These are phyloP conservation scores for Pocota personata DNA, from an alignment of 2,888 invertebrate genomes.

Conservation along the genomic window DNA sequence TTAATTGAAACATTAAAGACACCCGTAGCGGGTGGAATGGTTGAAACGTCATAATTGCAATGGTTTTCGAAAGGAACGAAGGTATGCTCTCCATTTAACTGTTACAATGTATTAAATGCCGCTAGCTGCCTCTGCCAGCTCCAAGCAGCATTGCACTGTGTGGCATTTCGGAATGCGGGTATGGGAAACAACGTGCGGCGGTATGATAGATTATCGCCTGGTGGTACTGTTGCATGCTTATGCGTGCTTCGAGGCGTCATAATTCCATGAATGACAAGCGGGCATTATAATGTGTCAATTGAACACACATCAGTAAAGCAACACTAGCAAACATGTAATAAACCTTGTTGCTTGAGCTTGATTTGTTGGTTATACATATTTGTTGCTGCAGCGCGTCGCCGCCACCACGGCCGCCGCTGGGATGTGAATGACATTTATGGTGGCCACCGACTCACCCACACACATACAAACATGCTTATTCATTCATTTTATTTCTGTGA, in stretches of 20 bases:
- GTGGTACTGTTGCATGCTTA: neutral
- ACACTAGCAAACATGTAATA: neutral
- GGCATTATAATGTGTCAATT: constrained; percentile 13
- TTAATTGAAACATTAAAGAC: neutral
- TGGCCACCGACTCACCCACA: neutral
- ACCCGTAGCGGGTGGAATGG: neutral
- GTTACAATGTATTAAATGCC: neutral
- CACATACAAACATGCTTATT: neutral
- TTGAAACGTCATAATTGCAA: neutral
- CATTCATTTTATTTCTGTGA: neutral
- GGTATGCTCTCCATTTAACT: constrained; percentile 3
- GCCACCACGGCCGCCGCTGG: neutral
- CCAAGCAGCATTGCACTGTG: neutral
- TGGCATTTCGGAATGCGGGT: neutral
- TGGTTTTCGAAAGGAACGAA: neutral
- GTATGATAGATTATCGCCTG: neutral
- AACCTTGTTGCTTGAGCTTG: neutral
- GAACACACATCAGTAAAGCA: constrained; percentile 6
- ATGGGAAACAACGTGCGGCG: neutral
- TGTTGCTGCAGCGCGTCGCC: neutral
- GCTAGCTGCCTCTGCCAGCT: neutral
- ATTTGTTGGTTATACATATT: neutral
- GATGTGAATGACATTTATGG: neutral
- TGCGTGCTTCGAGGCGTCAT: neutral
- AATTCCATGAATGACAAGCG: constrained; percentile 2